Conservation (phyloP, 2,113 vertebrate species). For the Amblyopsis rosae region DNA sequence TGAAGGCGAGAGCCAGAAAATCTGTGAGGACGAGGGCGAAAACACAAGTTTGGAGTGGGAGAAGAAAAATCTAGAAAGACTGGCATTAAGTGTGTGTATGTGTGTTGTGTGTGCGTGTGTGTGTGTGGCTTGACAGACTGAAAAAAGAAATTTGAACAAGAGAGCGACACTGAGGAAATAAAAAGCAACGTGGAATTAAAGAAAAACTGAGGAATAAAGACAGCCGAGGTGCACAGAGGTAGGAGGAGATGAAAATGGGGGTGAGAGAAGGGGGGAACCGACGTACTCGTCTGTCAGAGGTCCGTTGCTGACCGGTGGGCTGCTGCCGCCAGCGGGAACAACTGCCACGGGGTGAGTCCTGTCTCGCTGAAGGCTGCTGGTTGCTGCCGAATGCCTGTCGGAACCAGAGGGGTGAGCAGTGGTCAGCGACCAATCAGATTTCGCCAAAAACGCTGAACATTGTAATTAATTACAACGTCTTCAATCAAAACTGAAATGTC, state of each 20-base stretch:
- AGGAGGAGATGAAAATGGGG: background rate
- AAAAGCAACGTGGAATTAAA: background rate
- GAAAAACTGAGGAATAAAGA: background rate
- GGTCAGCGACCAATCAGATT: conserved; percentile 21
- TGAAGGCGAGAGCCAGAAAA: conserved; percentile 41
- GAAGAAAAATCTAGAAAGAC: background rate
- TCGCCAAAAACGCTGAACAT: background rate
- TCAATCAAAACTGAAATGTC: too few species aligned
- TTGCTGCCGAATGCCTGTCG: conserved; percentile 82
- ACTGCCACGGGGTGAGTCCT: conserved; percentile 75
- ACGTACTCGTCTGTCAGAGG: conserved; percentile 86
- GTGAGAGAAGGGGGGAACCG: background rate
- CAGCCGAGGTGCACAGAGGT: background rate
- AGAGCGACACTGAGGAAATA: background rate
- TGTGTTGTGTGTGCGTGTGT: conserved; percentile 2
- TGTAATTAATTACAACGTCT: too few species aligned
- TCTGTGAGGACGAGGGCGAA: conserved; percentile 32
- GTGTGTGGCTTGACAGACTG: conserved; percentile 4
- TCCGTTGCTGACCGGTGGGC: conserved; percentile 69
- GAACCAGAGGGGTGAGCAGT: background rate
- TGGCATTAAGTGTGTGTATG: background rate
- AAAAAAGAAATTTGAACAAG: background rate
- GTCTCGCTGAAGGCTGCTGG: conserved; percentile 88
- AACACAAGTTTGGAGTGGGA: conserved; percentile 23
- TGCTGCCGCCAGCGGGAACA: conserved; percentile 66